A percentile compares a stretch with the other conserved stretches of the same genome.
These are phyloP conservation scores for Elephas maximus DNA, from an alignment of 2,113 vertebrate genomes.

Conservation along the genomic window DNA sequence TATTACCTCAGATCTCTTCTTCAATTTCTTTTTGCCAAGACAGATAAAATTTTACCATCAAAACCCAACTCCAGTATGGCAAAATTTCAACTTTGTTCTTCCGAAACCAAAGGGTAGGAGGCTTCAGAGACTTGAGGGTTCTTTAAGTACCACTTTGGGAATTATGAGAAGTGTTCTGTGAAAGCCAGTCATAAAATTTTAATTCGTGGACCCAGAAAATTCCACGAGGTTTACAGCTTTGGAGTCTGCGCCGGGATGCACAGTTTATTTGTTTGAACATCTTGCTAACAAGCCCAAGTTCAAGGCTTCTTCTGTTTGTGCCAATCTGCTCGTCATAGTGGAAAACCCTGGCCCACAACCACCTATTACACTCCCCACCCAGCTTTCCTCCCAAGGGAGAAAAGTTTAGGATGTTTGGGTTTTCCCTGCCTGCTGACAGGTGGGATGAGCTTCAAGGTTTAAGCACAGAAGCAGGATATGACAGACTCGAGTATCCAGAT, in stretches of 20 bases:
- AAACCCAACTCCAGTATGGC: not conserved
- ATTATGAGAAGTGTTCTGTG: not conserved
- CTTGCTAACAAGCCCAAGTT: not conserved
- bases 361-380: not conserved
- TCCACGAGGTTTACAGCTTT: not conserved
- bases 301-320: not conserved
- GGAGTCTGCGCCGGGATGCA: not conserved
- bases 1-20: not conserved
- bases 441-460: not conserved
- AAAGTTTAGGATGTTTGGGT: not conserved
- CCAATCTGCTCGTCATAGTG: not conserved
- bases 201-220: not conserved
- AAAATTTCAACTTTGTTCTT: constrained; percentile 47
- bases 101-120: not conserved
- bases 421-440: not conserved
- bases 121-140: not conserved
- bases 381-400: not conserved
- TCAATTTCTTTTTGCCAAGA: not conserved
- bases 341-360: not conserved
- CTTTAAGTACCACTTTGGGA: not conserved
- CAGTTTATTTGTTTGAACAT: not conserved
- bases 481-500: no score
- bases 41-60: not conserved
- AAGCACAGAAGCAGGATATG: not conserved
- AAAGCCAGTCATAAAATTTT: not conserved